Evolutionary conservation across 2,888 invertebrate species (phyloP), one percentile per base, ranked within the genome.

Genomic region (Tipula confusa): DNA sequence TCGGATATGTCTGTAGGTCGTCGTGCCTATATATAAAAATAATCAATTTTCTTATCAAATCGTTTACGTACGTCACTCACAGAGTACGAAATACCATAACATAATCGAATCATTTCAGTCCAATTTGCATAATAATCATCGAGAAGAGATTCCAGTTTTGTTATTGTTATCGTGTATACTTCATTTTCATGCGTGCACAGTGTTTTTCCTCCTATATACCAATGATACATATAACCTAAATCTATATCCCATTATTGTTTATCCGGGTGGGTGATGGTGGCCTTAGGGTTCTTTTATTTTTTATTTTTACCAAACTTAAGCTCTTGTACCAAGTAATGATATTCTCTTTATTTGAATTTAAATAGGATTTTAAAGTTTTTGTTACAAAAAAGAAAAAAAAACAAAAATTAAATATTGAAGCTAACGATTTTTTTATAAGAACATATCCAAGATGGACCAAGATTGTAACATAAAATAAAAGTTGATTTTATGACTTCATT

Each of bases 81-180:
- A 24, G 24, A 18, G 64, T 64, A 64, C 64, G 9, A 18, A 24
- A 2, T 64, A 24, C 2, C 64, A 64, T n/a, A n/a, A 64, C 24
- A 13, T 64, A 64, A 64, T 64, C 64, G 64, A 64, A 64, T 64
- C 64, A 64, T 64, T 64, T 64, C 64, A 24, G 64, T 24, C 64
- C 64, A 64, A 64, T 64, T 64, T 64, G 24, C 64, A 64, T 64
- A 64, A 64, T 64, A 64, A 64, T 64, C 64, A 64, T 64, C 24
- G 64, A 64, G 64, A 24, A 64, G 43, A 43, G 18, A 24, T 64
- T 64, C 9, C 7, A 64, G 0, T 64, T 64, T 24, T 64, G 2
- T 64, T 64, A n/a, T 64, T 64, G 24, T 64, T 43, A 43, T 64
- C n/a, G n/a, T 64, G 64, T 64, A 24, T 64, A 64, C 24, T 64